These are phyloP conservation scores for Dipus sagitta DNA, from an alignment of 2,797 vertebrate genomes.

Conservation along the genomic window DNA sequence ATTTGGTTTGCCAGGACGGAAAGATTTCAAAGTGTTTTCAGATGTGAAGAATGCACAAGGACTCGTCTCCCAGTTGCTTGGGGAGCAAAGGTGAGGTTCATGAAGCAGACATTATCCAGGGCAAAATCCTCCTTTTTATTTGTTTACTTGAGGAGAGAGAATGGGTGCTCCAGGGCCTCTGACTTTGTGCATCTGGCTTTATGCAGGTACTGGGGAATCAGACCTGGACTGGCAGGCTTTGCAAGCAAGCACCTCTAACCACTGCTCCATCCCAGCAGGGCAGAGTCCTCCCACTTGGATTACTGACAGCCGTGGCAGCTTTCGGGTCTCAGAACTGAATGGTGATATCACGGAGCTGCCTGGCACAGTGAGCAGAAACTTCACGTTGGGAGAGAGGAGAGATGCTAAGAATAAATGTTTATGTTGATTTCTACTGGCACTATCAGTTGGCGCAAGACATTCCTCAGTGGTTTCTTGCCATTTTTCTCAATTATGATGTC, in stretches of 20 bases:
- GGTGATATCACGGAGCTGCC: neutral
- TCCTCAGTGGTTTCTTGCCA: neutral
- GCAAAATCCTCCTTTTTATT: neutral
- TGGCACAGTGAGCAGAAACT: neutral
- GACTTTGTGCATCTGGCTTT: no score
- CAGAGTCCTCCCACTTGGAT: neutral
- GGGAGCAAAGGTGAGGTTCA: neutral
- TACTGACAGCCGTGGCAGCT: neutral
- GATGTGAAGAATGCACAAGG: neutral
- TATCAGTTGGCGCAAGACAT: neutral
- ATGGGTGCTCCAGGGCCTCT: no score
- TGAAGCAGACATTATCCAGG: fast-evolving
- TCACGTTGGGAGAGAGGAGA: neutral
- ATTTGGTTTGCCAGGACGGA: neutral
- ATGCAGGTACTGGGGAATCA: no score
- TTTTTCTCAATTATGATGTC: neutral
- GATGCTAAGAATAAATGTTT: neutral
- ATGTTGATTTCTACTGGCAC: neutral
- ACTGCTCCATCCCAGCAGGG: no score
- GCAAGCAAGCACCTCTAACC: no score
- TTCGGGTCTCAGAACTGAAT: neutral
- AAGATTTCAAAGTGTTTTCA: neutral
- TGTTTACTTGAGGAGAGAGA: neutral
- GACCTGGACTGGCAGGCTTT: no score
- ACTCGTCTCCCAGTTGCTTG: neutral